These are phyloP conservation scores for Antechinus flavipes DNA, from an alignment of 2,113 vertebrate genomes.

Conservation along the genomic window DNA sequence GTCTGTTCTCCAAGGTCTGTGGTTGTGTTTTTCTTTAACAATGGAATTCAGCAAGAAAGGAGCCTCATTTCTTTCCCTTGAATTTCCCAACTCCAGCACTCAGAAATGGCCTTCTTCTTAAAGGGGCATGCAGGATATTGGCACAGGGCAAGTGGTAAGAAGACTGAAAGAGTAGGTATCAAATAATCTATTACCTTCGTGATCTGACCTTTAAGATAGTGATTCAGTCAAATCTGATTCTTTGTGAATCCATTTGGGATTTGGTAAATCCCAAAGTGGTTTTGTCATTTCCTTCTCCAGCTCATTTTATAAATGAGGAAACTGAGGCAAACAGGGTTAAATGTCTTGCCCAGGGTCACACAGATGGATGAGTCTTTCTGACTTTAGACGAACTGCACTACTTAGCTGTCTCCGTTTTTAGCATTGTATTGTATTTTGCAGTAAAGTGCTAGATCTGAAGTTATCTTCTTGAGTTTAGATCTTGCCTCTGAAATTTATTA, in stretches of 20 bases:
- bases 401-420: neutral
- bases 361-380: neutral
- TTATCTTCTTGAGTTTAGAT: neutral
- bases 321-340: too few species aligned
- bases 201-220: neutral
- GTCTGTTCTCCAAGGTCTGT: neutral
- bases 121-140: neutral
- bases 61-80: neutral
- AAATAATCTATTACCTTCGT: neutral
- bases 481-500: neutral
- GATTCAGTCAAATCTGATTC: too few species aligned
- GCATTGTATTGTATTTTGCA: neutral
- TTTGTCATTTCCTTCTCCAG: too few species aligned
- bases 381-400: neutral
- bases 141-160: neutral
- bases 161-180: neutral
- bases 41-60: neutral
- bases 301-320: too few species aligned
- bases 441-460: neutral
- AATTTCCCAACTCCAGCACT: neutral
- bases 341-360: too few species aligned
- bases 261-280: too few species aligned
- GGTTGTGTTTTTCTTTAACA: neutral
- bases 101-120: neutral
- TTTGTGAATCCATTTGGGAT: too few species aligned